Percentiles rank a stretch among this genome's conserved stretches.
phyloP scores from a whole-genome alignment of 2,797 vertebrate species.

The Channa striata region DNA sequence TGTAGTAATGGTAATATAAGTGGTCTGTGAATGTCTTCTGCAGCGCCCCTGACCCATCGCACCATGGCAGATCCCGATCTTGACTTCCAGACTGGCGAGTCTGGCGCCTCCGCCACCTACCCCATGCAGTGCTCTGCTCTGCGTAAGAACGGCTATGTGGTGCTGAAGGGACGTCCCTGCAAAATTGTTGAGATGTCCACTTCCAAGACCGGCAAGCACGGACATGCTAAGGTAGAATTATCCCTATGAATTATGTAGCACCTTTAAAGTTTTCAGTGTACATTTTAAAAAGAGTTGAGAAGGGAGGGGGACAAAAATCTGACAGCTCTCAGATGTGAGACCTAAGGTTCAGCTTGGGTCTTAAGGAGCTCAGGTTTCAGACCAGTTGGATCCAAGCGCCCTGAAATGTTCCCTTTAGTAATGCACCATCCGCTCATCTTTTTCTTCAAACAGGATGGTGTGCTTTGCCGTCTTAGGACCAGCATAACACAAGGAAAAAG shows the following conservation, averaged over 20 bases:
- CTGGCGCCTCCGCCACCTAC: constrained; percentile 93
- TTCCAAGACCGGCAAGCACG: constrained; percentile 95
- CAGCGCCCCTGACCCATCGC: constrained; percentile 82
- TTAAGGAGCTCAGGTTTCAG: constrained; percentile 8
- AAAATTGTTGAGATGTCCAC: constrained; percentile 97
- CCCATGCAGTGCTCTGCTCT: constrained; percentile 95
- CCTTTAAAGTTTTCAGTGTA: background rate
- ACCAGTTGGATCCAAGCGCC: background rate
- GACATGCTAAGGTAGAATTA: constrained; percentile 91
- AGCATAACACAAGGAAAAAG: background rate
- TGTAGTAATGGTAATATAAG: no score
- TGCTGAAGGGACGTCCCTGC: constrained; percentile 93
- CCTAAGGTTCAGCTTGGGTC: background rate
- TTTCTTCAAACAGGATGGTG: constrained; percentile 2
- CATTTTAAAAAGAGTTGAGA: background rate
- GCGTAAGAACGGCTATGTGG: constrained; percentile 94
- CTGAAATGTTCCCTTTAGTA: background rate
- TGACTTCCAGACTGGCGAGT: constrained; percentile 94
- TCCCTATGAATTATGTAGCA: fast-evolving
- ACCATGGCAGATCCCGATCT: constrained; percentile 93
- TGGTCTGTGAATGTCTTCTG: background rate
- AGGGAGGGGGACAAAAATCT: background rate
- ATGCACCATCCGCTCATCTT: constrained; percentile 24
- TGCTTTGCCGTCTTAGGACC: constrained; percentile 24
- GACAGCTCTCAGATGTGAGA: background rate